These are phyloP conservation scores for Tinea pellionella DNA, from an alignment of 2,888 invertebrate genomes.

Conservation along the genomic window DNA sequence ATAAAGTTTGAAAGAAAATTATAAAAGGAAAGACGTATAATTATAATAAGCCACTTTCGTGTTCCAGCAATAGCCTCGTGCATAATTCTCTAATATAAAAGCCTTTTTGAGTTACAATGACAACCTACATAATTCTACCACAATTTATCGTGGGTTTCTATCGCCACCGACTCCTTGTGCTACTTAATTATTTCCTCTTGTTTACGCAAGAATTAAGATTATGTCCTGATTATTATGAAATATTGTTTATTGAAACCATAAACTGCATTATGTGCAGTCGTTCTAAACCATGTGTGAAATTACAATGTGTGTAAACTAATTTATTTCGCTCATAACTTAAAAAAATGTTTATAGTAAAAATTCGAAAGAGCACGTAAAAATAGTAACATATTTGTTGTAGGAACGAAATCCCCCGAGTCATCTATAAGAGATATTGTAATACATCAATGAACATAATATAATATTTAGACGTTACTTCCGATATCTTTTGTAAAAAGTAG, in stretches of 20 bases:
- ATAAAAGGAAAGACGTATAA: background rate
- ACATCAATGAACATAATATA: too few species aligned
- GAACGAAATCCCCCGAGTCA: too few species aligned
- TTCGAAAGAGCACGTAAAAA: too few species aligned
- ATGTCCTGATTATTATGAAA: constrained; percentile 24
- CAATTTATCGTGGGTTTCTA: constrained; percentile 43
- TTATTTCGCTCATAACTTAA: background rate
- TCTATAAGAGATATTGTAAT: too few species aligned
- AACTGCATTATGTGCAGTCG: background rate
- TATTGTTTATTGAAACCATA: constrained; percentile 24
- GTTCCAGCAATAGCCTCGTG: constrained; percentile 25
- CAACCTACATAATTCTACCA: constrained; percentile 37
- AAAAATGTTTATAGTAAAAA: too few species aligned
- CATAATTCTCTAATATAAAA: constrained; percentile 45
- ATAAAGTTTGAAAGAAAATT: background rate
- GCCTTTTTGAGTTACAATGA: constrained; percentile 44
- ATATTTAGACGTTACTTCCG: too few species aligned
- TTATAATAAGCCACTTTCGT: constrained; percentile 5
- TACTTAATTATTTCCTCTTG: constrained; percentile 50
- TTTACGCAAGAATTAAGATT: constrained; percentile 49
- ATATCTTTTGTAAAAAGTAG: too few species aligned
- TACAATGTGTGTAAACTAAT: background rate
- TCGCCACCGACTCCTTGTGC: constrained; percentile 27
- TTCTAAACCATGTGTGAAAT: background rate
- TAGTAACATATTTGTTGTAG: background rate